A percentile compares a stretch with the other conserved stretches of the same genome.
These are phyloP conservation scores for Dynastes maya DNA, from an alignment of 2,888 invertebrate genomes.

Conservation along the genomic window DNA sequence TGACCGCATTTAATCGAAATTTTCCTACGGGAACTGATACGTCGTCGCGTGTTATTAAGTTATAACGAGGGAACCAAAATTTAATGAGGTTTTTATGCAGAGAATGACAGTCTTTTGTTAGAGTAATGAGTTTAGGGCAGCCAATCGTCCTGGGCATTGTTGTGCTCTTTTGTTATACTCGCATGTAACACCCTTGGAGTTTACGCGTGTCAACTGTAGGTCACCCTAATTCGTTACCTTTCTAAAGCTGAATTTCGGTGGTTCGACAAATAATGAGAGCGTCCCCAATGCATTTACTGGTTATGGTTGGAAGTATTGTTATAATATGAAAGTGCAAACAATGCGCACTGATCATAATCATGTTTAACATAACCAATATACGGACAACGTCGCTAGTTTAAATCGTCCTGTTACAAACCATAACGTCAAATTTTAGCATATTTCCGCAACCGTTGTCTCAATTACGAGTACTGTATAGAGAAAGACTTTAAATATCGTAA, in stretches of 20 bases:
- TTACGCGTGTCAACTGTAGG: slow-evolving; percentile 55
- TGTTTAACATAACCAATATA: slow-evolving; percentile 3
- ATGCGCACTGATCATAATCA: background rate
- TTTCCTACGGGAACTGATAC: slow-evolving; percentile 57
- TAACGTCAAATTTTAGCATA: background rate
- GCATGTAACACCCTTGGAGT: slow-evolving; percentile 57
- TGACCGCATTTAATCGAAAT: slow-evolving; percentile 56
- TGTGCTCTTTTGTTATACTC: slow-evolving; percentile 61
- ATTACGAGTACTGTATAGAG: too few relatives aligned
- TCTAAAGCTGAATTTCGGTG: slow-evolving; percentile 55
- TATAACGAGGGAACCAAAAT: slow-evolving; percentile 66
- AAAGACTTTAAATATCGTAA: too few relatives aligned
- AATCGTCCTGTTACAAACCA: background rate
- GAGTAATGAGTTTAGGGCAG: slow-evolving; percentile 71
- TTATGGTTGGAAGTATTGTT: slow-evolving; percentile 52
- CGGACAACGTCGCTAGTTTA: background rate
- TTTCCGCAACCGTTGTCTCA: too few relatives aligned
- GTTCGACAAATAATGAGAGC: slow-evolving; percentile 52
- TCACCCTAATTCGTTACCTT: slow-evolving; percentile 41
- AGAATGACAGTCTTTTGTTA: slow-evolving; percentile 71
- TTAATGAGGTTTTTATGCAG: slow-evolving; percentile 72
- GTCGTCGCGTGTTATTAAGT: slow-evolving; percentile 64
- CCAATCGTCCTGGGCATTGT: slow-evolving; percentile 68
- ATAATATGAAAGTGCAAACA: slow-evolving; percentile 7
- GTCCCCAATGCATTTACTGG: slow-evolving; percentile 56